These are phyloP conservation scores for Lordiphosa clarofinis DNA, from an alignment of 1,140 invertebrate species.

Conservation along the genomic window DNA sequence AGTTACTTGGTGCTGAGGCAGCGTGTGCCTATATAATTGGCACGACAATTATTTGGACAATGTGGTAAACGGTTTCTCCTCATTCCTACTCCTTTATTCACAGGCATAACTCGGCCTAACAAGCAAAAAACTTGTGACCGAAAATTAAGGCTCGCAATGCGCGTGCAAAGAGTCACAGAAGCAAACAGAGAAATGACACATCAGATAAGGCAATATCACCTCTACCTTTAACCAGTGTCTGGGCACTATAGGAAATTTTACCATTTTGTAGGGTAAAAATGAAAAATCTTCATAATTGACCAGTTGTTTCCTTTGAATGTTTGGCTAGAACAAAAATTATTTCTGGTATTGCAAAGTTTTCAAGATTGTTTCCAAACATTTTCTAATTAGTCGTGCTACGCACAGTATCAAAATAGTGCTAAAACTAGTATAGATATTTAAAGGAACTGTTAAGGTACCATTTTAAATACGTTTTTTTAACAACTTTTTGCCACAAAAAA, in stretches of 20 bases:
- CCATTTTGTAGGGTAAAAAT: no score
- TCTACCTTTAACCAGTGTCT: conserved; percentile 26
- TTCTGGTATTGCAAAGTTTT: no score
- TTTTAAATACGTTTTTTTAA: no score
- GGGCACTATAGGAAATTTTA: conserved; percentile 14
- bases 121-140: conserved; percentile 70
- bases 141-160: conserved; percentile 62
- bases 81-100: conserved; percentile 10
- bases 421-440: no score
- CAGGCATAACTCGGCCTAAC: conserved; percentile 52
- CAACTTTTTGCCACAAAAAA: no score
- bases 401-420: no score
- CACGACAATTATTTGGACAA: conserved; percentile 60
- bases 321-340: no score
- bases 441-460: no score
- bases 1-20: conserved; percentile 25
- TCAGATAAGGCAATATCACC: conserved; percentile 78
- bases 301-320: no score
- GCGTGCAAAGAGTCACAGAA: conserved; percentile 64
- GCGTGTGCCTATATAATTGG: conserved; percentile 58
- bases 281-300: no score
- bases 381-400: no score
- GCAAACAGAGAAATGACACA: conserved; percentile 72
- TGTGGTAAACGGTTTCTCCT: conserved; percentile 50
- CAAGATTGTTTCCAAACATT: no score